A percentile compares a stretch with the other conserved stretches of the same genome.
Conservation (phyloP, 2,888 invertebrate genomes). For the Ophion costatus region DNA sequence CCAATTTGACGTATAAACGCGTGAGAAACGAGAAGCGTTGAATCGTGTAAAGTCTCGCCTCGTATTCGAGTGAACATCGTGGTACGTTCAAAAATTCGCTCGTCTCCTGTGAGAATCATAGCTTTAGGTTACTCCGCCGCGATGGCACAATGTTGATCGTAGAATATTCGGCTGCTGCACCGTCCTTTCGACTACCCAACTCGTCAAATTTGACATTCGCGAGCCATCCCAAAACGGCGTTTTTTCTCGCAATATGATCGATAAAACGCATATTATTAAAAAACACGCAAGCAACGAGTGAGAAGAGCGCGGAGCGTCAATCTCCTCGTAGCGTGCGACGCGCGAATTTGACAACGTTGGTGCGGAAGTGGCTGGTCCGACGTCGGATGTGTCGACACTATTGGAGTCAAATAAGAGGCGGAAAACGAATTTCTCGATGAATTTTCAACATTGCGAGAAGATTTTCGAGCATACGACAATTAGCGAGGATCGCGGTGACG, state of each 20-base stretch:
- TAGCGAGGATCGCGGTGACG: background rate
- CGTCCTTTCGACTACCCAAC: slow-evolving; percentile 26
- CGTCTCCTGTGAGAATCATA: background rate
- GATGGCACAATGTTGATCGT: background rate
- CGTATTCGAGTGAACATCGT: background rate
- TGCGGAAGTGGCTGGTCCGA: slow-evolving; percentile 72
- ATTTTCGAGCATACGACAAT: background rate
- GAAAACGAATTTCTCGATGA: slow-evolving; percentile 26
- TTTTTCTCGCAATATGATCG: background rate
- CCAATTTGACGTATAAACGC: background rate
- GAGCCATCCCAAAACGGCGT: background rate
- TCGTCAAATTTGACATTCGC: background rate
- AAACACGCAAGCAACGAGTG: background rate
- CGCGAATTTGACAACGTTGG: slow-evolving; percentile 53
- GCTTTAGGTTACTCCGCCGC: slow-evolving; percentile 19
- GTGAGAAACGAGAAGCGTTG: background rate
- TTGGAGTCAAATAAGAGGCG: slow-evolving; percentile 67
- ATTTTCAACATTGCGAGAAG: background rate
- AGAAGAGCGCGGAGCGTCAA: background rate
- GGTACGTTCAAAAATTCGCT: background rate
- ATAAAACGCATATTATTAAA: slow-evolving; percentile 13
- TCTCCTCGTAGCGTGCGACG: background rate
- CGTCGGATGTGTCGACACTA: slow-evolving; percentile 71
- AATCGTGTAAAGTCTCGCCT: background rate
- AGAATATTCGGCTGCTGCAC: slow-evolving; percentile 11